A percentile compares a stretch with the other conserved stretches of the same genome.
phyloP scores from a whole-genome alignment of 2,888 invertebrate genomes.

The Ceramica pisi region DNA sequence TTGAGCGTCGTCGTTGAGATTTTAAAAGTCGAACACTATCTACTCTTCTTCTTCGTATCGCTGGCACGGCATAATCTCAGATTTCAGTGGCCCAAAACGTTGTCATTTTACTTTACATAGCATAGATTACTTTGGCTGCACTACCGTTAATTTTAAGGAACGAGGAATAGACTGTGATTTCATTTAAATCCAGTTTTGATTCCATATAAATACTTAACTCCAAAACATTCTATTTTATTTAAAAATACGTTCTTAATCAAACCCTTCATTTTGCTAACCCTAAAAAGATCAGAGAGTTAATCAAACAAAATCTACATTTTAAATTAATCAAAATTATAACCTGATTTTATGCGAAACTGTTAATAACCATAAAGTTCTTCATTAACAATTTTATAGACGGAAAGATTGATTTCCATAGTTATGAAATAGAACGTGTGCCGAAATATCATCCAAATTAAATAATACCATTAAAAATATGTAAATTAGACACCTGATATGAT shows the following conservation, averaged over 20 bases:
- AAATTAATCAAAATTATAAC: slow-evolving; percentile 16
- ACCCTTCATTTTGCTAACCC: not conserved
- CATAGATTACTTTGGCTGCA: too few relatives aligned
- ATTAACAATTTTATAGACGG: slow-evolving; percentile 13
- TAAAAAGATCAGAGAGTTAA: not conserved
- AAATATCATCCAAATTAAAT: slow-evolving; percentile 15
- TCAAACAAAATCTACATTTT: slow-evolving; percentile 25
- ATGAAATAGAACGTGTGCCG: slow-evolving; percentile 15
- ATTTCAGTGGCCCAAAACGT: too few relatives aligned
- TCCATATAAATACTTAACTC: too few relatives aligned
- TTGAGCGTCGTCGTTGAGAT: not conserved
- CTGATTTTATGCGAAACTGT: slow-evolving; percentile 7
- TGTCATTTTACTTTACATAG: too few relatives aligned
- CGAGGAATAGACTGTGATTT: too few relatives aligned
- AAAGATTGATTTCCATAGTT: slow-evolving; percentile 25
- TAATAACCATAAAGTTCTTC: slow-evolving; percentile 30
- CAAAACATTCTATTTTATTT: not conserved
- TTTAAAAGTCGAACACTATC: not conserved
- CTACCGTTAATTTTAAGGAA: too few relatives aligned
- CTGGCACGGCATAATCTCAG: too few relatives aligned
- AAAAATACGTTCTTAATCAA: not conserved
- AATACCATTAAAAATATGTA: slow-evolving; percentile 11
- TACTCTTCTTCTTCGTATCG: too few relatives aligned
- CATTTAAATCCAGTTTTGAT: too few relatives aligned
- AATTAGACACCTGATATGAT: slow-evolving; percentile 22